phyloP scores from a whole-genome alignment of 2,113 vertebrate species.

The Aramus guarauna region DNA sequence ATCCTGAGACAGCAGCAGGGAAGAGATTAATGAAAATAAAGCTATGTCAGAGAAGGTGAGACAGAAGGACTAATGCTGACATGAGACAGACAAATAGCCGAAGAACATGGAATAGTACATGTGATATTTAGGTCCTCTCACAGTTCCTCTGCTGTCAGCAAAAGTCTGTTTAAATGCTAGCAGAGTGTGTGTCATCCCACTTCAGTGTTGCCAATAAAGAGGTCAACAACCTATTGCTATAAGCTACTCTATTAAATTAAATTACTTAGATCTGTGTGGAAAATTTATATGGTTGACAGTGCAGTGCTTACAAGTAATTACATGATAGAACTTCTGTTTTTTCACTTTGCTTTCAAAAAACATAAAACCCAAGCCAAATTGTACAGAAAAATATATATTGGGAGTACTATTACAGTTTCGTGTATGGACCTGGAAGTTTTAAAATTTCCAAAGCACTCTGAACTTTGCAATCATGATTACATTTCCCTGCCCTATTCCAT shows the following conservation, averaged over 20 bases:
- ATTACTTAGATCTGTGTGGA: constrained; percentile 8
- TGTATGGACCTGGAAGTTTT: neutral
- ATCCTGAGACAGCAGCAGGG: neutral
- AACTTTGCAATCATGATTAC: neutral
- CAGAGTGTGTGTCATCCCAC: constrained; percentile 6
- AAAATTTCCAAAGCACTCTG: neutral
- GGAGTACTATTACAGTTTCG: neutral
- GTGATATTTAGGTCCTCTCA: neutral
- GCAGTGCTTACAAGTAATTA: neutral
- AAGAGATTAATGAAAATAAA: constrained; percentile 4
- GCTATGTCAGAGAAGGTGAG: neutral
- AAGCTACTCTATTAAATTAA: neutral
- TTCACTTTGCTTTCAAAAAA: constrained; percentile 17
- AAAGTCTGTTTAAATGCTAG: constrained; percentile 8
- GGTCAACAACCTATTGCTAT: neutral
- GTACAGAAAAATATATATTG: neutral
- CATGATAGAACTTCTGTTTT: constrained; percentile 13
- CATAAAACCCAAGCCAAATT: neutral
- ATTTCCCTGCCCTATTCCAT: neutral
- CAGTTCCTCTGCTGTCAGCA: constrained; percentile 10
- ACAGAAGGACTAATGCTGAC: neutral
- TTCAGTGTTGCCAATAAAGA: neutral
- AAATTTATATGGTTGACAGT: neutral
- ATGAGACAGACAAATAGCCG: neutral
- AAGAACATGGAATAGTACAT: neutral